phyloP scores from a whole-genome alignment of 53 echinoderm and acorn worm genomes.

The Astropecten irregularis region DNA sequence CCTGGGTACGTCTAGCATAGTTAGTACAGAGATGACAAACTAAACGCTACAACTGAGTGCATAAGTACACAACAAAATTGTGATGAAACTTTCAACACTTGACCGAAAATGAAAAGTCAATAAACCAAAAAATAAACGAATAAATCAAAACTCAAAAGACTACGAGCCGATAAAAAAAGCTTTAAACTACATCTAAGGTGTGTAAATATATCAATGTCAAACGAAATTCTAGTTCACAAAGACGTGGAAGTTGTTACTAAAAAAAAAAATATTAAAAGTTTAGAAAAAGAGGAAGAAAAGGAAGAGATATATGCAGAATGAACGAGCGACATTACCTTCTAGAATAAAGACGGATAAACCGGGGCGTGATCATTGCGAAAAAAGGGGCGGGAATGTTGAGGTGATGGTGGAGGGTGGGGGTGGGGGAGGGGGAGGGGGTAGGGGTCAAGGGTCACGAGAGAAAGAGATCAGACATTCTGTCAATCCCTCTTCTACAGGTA shows the following conservation, averaged over 20 bases:
- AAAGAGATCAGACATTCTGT: too few species aligned
- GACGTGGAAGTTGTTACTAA: conserved; percentile 8
- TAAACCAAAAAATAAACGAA: too few species aligned
- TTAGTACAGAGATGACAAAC: conserved; percentile 50
- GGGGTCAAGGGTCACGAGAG: too few species aligned
- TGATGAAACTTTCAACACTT: conserved; percentile 1
- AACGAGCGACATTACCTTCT: conserved; percentile 49
- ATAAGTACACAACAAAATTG: conserved; percentile 23
- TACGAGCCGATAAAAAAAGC: conserved; percentile 7
- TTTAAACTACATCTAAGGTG: conserved; percentile 51
- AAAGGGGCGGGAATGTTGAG: too few species aligned
- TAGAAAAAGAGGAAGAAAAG: neutral
- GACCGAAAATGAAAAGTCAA: too few species aligned
- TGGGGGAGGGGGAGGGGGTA: too few species aligned
- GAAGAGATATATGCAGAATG: conserved; percentile 22
- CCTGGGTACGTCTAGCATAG: conserved; percentile 36
- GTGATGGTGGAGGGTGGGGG: too few species aligned
- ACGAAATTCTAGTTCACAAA: conserved; percentile 41
- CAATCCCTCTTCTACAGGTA: too few species aligned
- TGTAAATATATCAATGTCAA: conserved; percentile 10
- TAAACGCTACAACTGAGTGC: conserved; percentile 46
- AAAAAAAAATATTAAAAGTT: neutral
- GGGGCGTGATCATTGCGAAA: conserved; percentile 6
- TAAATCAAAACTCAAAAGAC: neutral
- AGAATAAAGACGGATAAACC: conserved; percentile 29